These are phyloP conservation scores for Argyra leucocephala DNA, from an alignment of 2,888 invertebrate species.

Conservation along the genomic window DNA sequence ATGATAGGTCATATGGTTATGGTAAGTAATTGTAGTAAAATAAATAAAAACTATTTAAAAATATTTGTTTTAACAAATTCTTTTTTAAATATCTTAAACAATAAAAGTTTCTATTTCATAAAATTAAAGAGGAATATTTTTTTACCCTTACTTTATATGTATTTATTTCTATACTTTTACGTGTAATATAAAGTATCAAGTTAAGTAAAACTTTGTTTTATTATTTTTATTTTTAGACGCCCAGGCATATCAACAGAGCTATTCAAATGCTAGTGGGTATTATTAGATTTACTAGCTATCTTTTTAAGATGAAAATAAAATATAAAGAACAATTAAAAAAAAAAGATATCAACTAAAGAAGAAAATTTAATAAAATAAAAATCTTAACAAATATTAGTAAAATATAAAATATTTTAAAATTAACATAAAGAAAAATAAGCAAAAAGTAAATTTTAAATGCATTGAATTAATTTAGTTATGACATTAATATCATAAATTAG, in stretches of 20 bases:
- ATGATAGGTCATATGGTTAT: constrained; percentile 42
- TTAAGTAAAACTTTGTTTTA: neutral
- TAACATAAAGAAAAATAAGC: neutral
- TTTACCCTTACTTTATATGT: too few relatives aligned
- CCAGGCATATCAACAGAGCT: constrained; percentile 41
- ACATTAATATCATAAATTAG: neutral
- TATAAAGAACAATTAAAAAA: neutral
- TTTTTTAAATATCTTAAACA: neutral
- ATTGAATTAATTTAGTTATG: neutral
- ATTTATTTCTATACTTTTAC: too few relatives aligned
- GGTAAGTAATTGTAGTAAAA: constrained; percentile 32
- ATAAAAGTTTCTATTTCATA: too few relatives aligned
- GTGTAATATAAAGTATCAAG: too few relatives aligned
- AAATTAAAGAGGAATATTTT: neutral
- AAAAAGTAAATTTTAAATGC: too few relatives aligned
- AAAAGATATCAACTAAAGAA: neutral
- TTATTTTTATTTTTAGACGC: constrained; percentile 31
- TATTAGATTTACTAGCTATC: constrained; percentile 28
- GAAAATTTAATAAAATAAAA: neutral
- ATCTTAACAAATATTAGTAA: neutral
- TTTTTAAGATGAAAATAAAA: neutral
- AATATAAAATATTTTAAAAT: neutral
- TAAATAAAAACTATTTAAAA: too few relatives aligned
- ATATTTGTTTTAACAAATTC: neutral
- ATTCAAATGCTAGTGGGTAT: constrained; percentile 41